phyloP scores from a whole-genome alignment of 2,113 vertebrate species.

The Gymnocephalus cernua region DNA sequence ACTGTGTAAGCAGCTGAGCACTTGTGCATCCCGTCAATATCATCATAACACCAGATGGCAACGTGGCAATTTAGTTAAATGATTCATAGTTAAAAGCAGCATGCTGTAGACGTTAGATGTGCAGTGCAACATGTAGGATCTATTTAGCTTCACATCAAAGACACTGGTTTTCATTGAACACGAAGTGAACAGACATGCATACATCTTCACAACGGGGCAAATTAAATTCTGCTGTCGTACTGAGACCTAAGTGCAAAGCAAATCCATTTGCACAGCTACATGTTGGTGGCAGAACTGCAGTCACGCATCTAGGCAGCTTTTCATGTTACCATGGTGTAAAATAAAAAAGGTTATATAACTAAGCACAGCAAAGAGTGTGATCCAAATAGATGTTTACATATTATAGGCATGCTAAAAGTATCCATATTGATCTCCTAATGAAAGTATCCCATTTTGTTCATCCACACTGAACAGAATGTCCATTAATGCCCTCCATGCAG shows the following conservation, averaged over 20 bases:
- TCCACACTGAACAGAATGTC: conserved; percentile 11
- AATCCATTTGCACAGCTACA: conserved; percentile 28
- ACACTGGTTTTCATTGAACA: conserved; percentile 26
- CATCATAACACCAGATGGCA: conserved; percentile 51
- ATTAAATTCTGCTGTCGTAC: conserved; percentile 29
- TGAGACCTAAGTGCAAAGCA: conserved; percentile 10
- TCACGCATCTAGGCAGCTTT: conserved; percentile 33
- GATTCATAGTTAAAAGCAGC: conserved; percentile 52
- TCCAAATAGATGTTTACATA: conserved; percentile 35
- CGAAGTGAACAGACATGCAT: conserved; percentile 20
- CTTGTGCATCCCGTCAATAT: conserved; percentile 16
- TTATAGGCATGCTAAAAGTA: conserved; percentile 28
- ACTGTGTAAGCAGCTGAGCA: not conserved
- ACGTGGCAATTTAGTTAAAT: conserved; percentile 42
- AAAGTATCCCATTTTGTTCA: conserved; percentile 5
- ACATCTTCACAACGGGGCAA: conserved; percentile 1
- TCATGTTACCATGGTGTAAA: conserved; percentile 34
- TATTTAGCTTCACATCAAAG: conserved; percentile 30
- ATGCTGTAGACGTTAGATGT: conserved; percentile 17
- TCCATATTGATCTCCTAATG: conserved; percentile 15
- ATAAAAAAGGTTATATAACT: conserved; percentile 34
- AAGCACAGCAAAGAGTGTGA: conserved; percentile 28
- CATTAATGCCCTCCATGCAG: conserved; percentile 30
- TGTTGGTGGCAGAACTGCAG: conserved; percentile 28
- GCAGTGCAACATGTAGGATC: conserved; percentile 20